Base-by-base conservation (phyloP, 2,113 vertebrate genomes). In the Xiphophorus hellerii region DNA sequence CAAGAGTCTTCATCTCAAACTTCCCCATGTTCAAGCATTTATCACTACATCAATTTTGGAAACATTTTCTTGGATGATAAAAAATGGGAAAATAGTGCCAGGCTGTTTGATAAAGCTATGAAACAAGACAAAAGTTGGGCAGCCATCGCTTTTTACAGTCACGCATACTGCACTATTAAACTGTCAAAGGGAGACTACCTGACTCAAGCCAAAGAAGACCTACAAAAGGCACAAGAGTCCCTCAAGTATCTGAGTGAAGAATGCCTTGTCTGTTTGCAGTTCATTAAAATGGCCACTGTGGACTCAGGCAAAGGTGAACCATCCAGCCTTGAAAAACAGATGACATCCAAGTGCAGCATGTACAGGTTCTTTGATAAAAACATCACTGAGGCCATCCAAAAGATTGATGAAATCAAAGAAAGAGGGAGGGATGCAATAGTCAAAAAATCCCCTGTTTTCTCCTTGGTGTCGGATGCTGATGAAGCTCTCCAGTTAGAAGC, bases 1-100 rank as follows among this genome's bases (percentile, higher is more conserved):
- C 35, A n/a, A 48, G 35, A 77, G 35, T 62, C 1, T 77, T 0
- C 70, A 5, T 29, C 39, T 62, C 37, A 78, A 8, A 66, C 66
- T 8, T 83, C 76, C 22, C 81, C 76, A 0, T 0, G 39, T 62
- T 66, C 67, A 3, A 83, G 76, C 54, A 78, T 78, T 42, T 83
- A 83, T 62, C 81, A 78, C 62, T 78, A 71, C 29, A 74, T 83
- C 27, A 78, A 74, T 39, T 83, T 83, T 71, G 81, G 81, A 78
- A 83, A 83, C 54, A 0, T 78, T 1, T 72, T 66, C 2, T 10
- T 83, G 22, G 58, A 11, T 37, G 68, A 83, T 1, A 35, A 44
- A 62, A 15, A 71, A 39, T 83, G 72, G 71, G 39, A 66, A 1
- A 0, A 3, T 1, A 28, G 48, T 15, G 17, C 27, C 37, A 66